phyloP scores from a whole-genome alignment of 2,113 vertebrate genomes.

The Anhinga rufa region DNA sequence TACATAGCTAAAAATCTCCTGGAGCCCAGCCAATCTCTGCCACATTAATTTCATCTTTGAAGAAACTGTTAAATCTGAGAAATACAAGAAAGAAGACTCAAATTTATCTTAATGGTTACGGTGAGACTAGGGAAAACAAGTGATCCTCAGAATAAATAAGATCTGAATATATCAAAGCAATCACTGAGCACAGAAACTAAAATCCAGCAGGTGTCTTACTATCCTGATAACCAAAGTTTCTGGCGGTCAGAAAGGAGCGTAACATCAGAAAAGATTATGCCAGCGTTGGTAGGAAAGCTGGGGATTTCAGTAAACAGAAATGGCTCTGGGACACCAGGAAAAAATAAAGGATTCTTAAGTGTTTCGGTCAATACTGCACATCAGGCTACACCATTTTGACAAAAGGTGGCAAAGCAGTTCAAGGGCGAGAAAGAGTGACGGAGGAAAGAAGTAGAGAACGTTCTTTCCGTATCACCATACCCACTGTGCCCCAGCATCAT shows the following conservation, averaged over 20 bases:
- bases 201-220: neutral
- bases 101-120: neutral
- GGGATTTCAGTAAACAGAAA: neutral
- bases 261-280: neutral
- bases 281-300: neutral
- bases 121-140: neutral
- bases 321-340: neutral
- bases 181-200: neutral
- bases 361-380: neutral
- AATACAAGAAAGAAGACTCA: neutral
- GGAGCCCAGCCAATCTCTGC: neutral
- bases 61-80: neutral
- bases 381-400: neutral
- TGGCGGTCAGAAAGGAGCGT: neutral
- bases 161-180: neutral
- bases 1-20: neutral
- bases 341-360: neutral
- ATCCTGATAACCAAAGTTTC: neutral
- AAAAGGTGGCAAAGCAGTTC: neutral
- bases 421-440: neutral
- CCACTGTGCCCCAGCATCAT: neutral
- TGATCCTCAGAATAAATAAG: neutral
- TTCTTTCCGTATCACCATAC: neutral
- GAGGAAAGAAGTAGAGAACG: neutral
- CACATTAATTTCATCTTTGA: neutral